Base-by-base conservation (phyloP, 1,140 invertebrate genomes). In the Tetragnatha versicolor region DNA sequence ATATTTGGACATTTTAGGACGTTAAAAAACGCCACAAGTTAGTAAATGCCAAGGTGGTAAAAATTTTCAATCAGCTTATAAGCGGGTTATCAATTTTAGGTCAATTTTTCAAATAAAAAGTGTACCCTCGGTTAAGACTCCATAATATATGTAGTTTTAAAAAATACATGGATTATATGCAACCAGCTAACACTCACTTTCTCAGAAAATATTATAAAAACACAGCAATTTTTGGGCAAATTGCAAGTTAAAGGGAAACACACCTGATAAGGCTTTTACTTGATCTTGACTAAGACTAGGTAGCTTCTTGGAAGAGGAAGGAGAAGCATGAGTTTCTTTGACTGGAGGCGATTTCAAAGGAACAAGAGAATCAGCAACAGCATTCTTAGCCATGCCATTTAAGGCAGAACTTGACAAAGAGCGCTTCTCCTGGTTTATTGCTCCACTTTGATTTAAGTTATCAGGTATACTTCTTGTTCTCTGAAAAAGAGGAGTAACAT, bases 251-350 rank as follows among this genome's bases (percentile, higher is more conserved):
- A 51, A n/a, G 25, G 7, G 27, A 47, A n/a, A 66, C 33, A 27
- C 37, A 79, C 78, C 78, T 53, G 78, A 79, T 39, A 79, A 55
- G 17, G 78, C 78, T 72, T 79, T 73, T 4, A 79, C n/a, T 31
- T 79, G 78, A 66, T 79, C 78, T 65, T 79, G 78, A 27, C 68
- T 79, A 12, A 79, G 66, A 65, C 78, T 79, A 53, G 66, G 68
- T 22, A 79, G 25, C 45, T 79, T 79, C 47, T 79, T 70, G 10
- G 63, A 29, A 17, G 63, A 47, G 47, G 49, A 37, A 2, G 76
- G 51, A 37, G 75, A 53, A 7, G 20, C 14, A 39, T 77, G 63
- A 47, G 51, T 39, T 69, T 79, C 76, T 58, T 58, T 79, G 17
- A 79, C 51, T 47, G 76, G 76, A 1, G 65, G 61, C 0, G 76